phyloP scores from a whole-genome alignment of 2,113 vertebrate genomes.

The Peucedramus taeniatus region DNA sequence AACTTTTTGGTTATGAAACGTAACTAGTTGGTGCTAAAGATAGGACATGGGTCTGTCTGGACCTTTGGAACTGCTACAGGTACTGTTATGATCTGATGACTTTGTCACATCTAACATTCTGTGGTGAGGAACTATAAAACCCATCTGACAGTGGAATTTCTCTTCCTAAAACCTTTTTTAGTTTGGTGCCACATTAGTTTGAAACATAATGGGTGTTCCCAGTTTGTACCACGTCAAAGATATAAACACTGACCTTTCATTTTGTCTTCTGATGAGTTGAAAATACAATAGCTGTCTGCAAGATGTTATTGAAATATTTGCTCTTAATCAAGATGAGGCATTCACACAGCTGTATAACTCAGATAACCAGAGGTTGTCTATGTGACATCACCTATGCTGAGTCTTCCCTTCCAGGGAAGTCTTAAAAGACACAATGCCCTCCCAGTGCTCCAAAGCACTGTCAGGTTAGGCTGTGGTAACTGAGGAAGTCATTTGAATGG shows the following conservation, averaged over 20 bases:
- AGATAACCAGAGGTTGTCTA: not conserved
- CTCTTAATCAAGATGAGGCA: not conserved
- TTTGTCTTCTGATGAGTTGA: not conserved
- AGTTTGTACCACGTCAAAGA: not conserved
- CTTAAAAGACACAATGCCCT: not conserved
- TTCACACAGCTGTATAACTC: not conserved
- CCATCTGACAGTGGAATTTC: not conserved
- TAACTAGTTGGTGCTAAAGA: not conserved
- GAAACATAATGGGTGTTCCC: not conserved
- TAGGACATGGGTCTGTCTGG: not conserved
- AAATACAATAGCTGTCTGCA: not conserved
- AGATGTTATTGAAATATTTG: not conserved
- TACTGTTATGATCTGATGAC: not conserved
- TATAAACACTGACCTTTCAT: not conserved
- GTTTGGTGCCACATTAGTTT: not conserved
- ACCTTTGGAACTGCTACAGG: not conserved
- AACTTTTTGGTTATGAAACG: not conserved
- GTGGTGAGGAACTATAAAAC: not conserved
- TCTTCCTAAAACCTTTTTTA: not conserved
- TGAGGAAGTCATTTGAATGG: not conserved
- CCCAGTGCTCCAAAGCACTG: not conserved
- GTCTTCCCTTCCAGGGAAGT: not conserved
- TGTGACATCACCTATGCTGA: not conserved
- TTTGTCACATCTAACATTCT: not conserved
- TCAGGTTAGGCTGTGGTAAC: not conserved